Conservation (phyloP, 2,113 vertebrate genomes). For the Mustela lutreola region DNA sequence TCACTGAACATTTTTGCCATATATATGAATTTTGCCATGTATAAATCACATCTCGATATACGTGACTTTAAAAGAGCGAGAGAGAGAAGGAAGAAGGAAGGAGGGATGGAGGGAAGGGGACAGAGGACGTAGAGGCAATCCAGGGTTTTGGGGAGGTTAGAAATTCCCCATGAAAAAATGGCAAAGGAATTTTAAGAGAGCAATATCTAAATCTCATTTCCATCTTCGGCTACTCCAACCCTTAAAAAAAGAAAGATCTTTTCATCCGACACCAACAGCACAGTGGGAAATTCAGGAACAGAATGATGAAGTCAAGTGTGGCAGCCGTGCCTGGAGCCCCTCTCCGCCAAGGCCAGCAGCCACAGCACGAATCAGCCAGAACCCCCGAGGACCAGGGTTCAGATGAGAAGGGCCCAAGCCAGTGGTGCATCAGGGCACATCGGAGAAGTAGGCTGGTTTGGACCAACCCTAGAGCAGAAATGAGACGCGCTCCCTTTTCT, state of each 20-base stretch:
- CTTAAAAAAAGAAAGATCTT: not conserved
- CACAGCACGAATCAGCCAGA: not conserved
- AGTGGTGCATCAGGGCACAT: not conserved
- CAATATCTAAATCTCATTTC: not conserved
- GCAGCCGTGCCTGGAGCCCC: not conserved
- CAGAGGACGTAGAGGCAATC: not conserved
- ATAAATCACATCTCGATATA: not conserved
- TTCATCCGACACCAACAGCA: not conserved
- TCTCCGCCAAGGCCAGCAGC: not conserved
- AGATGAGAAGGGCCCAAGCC: not conserved
- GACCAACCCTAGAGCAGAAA: not conserved
- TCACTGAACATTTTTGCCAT: not conserved
- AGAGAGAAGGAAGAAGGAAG: not conserved
- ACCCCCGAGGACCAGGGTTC: not conserved
- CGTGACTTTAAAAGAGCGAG: not conserved
- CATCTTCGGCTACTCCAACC: not conserved
- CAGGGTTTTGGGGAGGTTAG: not conserved
- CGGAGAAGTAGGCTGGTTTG: not conserved
- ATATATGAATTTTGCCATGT: not conserved
- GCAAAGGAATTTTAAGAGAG: not conserved
- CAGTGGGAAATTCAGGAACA: not conserved
- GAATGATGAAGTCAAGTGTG: not conserved
- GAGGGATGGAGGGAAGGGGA: accelerated
- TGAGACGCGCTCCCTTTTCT: not conserved
- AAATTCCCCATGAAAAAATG: not conserved